A percentile compares a stretch with the other conserved stretches of the same genome.
These are phyloP conservation scores for Malurus splendens DNA, from an alignment of 2,797 vertebrate species.

Conservation along the genomic window DNA sequence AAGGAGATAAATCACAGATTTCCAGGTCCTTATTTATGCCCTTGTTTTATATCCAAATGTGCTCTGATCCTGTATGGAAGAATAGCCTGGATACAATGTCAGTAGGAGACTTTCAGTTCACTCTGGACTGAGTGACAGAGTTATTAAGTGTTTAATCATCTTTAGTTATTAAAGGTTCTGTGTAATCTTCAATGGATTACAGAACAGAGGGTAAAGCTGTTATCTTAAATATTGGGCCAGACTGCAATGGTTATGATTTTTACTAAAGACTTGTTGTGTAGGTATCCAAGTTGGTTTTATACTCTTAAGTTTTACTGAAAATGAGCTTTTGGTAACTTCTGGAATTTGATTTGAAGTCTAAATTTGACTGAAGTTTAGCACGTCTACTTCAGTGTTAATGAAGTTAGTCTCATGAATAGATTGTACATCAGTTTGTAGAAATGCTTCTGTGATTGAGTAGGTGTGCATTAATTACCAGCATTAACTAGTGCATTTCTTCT, in stretches of 20 bases:
- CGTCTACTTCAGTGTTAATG: not conserved
- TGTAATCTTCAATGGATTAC: not conserved
- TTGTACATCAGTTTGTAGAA: not conserved
- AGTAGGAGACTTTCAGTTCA: not conserved
- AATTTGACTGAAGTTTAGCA: not conserved
- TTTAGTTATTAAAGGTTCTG: not conserved
- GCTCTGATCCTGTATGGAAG: not conserved
- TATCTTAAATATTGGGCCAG: not conserved
- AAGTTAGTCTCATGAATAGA: not conserved
- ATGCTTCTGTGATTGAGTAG: not conserved
- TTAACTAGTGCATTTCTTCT: conserved; percentile 11
- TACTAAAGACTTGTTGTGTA: not conserved
- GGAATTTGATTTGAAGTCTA: not conserved
- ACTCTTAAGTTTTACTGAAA: not conserved
- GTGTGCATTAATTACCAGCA: not conserved
- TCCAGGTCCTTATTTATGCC: not conserved
- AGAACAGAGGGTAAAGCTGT: not conserved
- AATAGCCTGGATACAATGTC: not conserved
- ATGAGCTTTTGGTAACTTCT: not conserved
- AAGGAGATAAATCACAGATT: not conserved
- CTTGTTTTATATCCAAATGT: not conserved
- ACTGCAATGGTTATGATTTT: not conserved
- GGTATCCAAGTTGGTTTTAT: not conserved
- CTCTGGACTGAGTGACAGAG: not conserved
- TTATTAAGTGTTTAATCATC: conserved; percentile 19